Evolutionary conservation across 1,140 invertebrate genomes (phyloP), one percentile per base, ranked within the genome.

Genomic region (Trypoxylus dichotomus): DNA sequence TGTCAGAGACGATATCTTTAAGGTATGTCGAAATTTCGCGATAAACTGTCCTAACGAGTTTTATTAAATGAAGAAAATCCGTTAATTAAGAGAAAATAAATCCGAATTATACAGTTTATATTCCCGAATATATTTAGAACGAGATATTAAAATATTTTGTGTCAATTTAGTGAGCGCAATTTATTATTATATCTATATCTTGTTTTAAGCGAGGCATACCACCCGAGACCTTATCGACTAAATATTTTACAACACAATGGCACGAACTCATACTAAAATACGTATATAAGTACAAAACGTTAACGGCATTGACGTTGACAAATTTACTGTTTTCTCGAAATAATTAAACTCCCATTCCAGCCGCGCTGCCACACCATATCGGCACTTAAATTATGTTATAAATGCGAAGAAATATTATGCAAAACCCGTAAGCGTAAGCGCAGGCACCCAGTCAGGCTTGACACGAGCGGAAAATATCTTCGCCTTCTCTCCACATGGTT

Each of bases 271-370:
- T 29, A 5, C 24, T 13, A 19, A 60, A 24, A 60, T n/a, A 13
- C 60, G 21, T 24, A 27, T 19, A 24, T 24, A 54, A n/a, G 47
- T 54, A 54, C 47, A 15, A 54, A 54, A 54, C 13, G 19, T 29
- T 15, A 68, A 27, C 27, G 60, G 21, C 24, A 29, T 24, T 24
- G 60, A 29, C 24, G 60, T 13, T 68, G 60, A 68, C 60, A 68
- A 68, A 68, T 68, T 68, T 68, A 68, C 60, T 68, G 60, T 68
- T 68, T 54, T 68, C 60, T 29, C 60, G 60, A 68, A 68, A 68
- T 68, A 68, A 68, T 68, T 68, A 68, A 68, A 68, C 27, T 68
- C 60, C 24, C 60, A 68, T 68, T 68, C 11, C 60, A 68, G 27
- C 10, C 60, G 60, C 27, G 24, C 60, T 29, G 60, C 27, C 60